Percentiles rank a stretch among this genome's conserved stretches.
phyloP scores from a whole-genome alignment of 2,113 vertebrate genomes.

The Phyllostomus discolor region DNA sequence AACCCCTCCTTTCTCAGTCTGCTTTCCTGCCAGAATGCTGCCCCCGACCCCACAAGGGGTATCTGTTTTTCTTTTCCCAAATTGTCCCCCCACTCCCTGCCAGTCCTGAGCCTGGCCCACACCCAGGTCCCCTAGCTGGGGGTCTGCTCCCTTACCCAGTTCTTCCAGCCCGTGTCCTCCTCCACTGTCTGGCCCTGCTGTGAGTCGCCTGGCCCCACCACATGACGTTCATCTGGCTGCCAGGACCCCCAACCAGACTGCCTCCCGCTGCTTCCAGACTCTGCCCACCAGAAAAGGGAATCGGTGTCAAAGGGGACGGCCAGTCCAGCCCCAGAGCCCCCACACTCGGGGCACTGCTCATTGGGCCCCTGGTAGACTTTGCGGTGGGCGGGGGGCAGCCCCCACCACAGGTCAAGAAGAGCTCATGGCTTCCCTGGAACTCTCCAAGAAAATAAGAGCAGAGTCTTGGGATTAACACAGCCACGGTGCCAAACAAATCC shows the following conservation, averaged over 20 bases:
- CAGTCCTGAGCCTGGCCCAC: too few species aligned
- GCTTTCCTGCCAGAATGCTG: background rate
- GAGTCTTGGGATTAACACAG: background rate
- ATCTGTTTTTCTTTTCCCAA: background rate
- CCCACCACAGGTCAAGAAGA: background rate
- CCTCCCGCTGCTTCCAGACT: background rate
- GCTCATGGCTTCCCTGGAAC: background rate
- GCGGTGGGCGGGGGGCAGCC: background rate
- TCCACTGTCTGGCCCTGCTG: background rate
- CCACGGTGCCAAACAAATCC: background rate
- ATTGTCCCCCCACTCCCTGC: background rate
- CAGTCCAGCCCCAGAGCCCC: background rate
- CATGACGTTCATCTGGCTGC: background rate
- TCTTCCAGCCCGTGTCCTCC: background rate
- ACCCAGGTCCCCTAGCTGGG: background rate
- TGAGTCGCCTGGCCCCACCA: background rate
- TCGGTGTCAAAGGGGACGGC: background rate
- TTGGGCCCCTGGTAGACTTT: background rate
- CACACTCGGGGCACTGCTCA: fast-evolving
- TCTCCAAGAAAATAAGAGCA: background rate
- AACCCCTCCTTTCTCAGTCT: background rate
- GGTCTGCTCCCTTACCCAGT: background rate
- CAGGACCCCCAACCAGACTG: background rate
- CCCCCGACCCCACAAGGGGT: background rate
- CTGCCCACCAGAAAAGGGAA: background rate